Evolutionary conservation across 2,888 invertebrate species (phyloP).

Genomic region (Zygogramma bicolorata): DNA sequence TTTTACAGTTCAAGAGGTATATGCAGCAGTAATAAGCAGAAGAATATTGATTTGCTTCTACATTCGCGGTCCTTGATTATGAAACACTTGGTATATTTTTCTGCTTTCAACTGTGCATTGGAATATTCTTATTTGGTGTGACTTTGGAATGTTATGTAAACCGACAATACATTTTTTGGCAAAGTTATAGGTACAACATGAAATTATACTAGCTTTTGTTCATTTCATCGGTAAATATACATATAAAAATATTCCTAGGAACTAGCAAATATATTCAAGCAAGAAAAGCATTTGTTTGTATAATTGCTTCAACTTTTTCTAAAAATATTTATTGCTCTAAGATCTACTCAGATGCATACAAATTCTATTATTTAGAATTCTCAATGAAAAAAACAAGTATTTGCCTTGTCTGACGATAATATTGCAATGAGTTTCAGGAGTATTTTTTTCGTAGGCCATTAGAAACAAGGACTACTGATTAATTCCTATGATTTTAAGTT

Average conservation of each 20-base stretch:
- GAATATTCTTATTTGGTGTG: constrained; percentile 6
- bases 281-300: not conserved
- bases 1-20: too few species aligned
- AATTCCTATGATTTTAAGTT: too few species aligned
- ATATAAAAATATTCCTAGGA: not conserved
- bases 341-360: too few species aligned
- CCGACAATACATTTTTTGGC: not conserved
- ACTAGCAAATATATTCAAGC: constrained; percentile 1
- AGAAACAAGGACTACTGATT: too few species aligned
- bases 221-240: not conserved
- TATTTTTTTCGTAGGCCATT: too few species aligned
- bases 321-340: not conserved
- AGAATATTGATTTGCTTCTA: not conserved
- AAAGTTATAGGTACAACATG: not conserved
- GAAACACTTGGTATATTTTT: not conserved
- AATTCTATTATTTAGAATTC: too few species aligned
- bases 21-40: not conserved
- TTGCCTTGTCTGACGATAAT: too few species aligned
- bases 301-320: not conserved
- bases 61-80: not conserved
- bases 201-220: not conserved
- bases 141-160: constrained; percentile 12
- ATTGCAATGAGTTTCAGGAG: too few species aligned
- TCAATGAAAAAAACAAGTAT: too few species aligned
- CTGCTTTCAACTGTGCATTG: not conserved